These are phyloP conservation scores for Ostrea denselamellosa DNA, from an alignment of 1,140 invertebrate genomes.

Conservation along the genomic window DNA sequence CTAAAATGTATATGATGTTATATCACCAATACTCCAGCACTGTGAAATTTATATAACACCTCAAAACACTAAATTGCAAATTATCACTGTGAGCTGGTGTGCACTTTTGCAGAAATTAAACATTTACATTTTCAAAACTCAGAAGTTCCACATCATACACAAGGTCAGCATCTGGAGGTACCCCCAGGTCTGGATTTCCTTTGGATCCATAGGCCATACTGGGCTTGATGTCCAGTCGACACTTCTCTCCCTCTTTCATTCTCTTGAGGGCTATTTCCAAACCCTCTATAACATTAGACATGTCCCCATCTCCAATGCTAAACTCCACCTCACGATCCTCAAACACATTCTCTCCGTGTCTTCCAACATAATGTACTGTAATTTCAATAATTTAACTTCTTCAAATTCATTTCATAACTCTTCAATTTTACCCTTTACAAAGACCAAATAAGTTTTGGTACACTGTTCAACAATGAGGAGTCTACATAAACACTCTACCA, in stretches of 20 bases:
- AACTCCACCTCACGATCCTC: conserved; percentile 89
- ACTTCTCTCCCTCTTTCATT: conserved; percentile 91
- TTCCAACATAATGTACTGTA: conserved; percentile 89
- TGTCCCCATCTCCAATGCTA: conserved; percentile 90
- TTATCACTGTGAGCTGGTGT: no score
- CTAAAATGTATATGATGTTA: no score
- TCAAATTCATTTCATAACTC: background rate
- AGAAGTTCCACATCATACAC: conserved; percentile 89
- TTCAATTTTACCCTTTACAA: no score
- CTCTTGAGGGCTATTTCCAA: conserved; percentile 91
- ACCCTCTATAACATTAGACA: conserved; percentile 87
- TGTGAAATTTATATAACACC: no score
- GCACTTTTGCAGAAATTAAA: background rate
- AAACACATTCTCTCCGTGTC: conserved; percentile 84
- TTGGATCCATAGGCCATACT: conserved; percentile 89
- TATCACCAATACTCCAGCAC: no score
- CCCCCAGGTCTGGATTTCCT: conserved; percentile 86
- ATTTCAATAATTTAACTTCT: background rate
- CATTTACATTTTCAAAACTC: conserved; percentile 88
- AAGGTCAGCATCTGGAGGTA: conserved; percentile 89
- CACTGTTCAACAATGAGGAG: no score
- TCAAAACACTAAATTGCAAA: no score
- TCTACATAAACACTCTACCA: no score
- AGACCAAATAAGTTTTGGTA: no score
- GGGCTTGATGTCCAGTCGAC: conserved; percentile 85